Percentiles rank a stretch among this genome's conserved stretches.
Conservation (phyloP, 1,140 invertebrate species). For the Musca vetustissima region DNA sequence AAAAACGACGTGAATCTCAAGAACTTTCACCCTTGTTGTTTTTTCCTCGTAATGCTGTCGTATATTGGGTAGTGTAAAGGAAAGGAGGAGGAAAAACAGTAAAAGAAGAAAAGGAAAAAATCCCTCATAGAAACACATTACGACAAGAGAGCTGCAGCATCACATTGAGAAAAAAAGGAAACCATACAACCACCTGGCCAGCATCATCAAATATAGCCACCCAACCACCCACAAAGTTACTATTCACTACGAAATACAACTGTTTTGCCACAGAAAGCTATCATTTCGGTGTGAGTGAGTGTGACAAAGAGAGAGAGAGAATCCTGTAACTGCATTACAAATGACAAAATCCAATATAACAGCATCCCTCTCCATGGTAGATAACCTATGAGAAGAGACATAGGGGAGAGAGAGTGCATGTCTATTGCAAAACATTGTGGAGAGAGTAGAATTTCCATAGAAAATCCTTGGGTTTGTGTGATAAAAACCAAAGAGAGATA, state of each 20-base stretch:
- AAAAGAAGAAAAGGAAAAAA: neutral
- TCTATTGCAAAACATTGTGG: neutral
- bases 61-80: too few relatives aligned
- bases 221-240: neutral
- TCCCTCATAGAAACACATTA: neutral
- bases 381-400: neutral
- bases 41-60: neutral
- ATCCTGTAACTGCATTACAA: too few relatives aligned
- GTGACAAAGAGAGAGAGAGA: too few relatives aligned
- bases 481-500: neutral
- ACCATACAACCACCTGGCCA: conserved; percentile 11
- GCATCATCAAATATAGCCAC: too few relatives aligned
- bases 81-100: too few relatives aligned
- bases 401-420: neutral
- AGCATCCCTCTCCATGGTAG: conserved; percentile 8
- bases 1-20: neutral
- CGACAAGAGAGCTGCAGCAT: too few relatives aligned
- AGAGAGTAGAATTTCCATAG: neutral
- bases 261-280: neutral
- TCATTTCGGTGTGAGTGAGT: neutral
- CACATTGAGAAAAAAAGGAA: neutral
- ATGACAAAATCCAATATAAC: neutral
- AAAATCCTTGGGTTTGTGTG: too few relatives aligned
- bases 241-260: conserved; percentile 5
- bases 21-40: conserved; percentile 9